Evolutionary conservation across 2,113 vertebrate species (phyloP), one percentile per base, ranked within the genome.

Genomic region (Edolisoma coerulescens): DNA sequence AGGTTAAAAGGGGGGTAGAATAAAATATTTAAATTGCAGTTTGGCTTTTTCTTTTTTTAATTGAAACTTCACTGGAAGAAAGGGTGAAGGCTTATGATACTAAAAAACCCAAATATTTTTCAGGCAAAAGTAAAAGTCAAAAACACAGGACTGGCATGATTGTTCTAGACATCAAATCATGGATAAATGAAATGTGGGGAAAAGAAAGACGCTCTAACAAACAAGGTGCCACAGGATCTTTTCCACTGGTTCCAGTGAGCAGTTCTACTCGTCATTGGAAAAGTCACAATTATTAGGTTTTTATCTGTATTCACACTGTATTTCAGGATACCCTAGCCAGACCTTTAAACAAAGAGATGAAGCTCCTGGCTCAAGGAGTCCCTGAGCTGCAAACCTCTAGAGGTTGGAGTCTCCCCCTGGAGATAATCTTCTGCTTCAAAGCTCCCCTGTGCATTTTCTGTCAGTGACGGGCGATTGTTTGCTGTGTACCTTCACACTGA

Each of bases 381-480:
- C 27, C 53, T 57, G 44, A 71, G 32, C n/a, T 73, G 30, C 67
- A 88, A 77, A 37, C 4, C 12, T 85, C 10, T n/a, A 16, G 39
- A 59, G 45, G 7, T 0, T 64, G 41, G 42, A 67, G n/a, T 35
- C 41, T 73, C 32, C 37, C 37, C 23, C 22, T 42, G 28, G 32
- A 54, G 22, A 56, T 49, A 3, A 1, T 42, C 56, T 35, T 59
- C 21, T 69, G 26, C 70, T 84, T 71, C 5, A 3, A 90, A 92
- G 50, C 8, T 68, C 20, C 26, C 30, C 37, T 0, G 0, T 54
- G 52, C 41, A 32, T 68, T 82, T 84, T 53, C 61, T 93, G 75
- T 18, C 8, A 11, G 78, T 42, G 12, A 3, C 0, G 1, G 81
- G 54, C 0, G 0, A 87, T 30, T 41, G 37, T 35, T 90, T 21